phyloP scores from a whole-genome alignment of 1,140 invertebrate species.

The Hycleus phaleratus region DNA sequence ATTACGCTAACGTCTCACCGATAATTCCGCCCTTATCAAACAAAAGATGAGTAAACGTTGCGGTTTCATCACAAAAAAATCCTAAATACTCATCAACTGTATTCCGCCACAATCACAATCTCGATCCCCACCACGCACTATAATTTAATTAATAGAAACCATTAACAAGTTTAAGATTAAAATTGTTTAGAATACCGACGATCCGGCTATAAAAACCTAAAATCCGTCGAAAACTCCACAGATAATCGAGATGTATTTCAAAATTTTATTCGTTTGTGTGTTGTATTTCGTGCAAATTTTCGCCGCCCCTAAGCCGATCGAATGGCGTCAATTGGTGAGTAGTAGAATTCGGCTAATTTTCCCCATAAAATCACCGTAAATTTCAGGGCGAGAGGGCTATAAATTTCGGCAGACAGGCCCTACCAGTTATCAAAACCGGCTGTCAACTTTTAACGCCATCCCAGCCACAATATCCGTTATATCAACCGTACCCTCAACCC shows the following conservation, averaged over 20 bases:
- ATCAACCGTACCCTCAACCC: neutral
- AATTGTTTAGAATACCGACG: too few species aligned
- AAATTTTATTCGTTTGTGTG: neutral
- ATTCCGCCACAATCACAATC: neutral
- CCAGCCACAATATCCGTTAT: neutral
- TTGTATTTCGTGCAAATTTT: neutral
- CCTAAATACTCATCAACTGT: too few species aligned
- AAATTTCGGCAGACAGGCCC: conserved; percentile 8
- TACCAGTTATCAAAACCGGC: conserved; percentile 3
- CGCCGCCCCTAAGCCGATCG: conserved; percentile 6
- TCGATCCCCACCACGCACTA: neutral
- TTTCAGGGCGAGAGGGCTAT: conserved; percentile 6
- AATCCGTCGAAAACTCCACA: neutral
- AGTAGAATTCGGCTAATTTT: neutral
- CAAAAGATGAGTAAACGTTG: too few species aligned
- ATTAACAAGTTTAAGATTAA: too few species aligned
- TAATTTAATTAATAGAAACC: too few species aligned
- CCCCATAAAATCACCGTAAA: neutral
- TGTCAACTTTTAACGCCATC: neutral
- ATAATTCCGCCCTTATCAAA: too few species aligned
- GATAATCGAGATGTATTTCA: neutral
- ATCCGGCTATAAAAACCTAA: neutral
- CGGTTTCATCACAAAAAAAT: too few species aligned
- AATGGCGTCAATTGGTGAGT: conserved; percentile 11
- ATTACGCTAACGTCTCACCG: neutral